Evolutionary conservation across 2,797 vertebrate genomes (phyloP), one percentile per base, ranked within the genome.

Genomic region (Xyrichtys novacula): DNA sequence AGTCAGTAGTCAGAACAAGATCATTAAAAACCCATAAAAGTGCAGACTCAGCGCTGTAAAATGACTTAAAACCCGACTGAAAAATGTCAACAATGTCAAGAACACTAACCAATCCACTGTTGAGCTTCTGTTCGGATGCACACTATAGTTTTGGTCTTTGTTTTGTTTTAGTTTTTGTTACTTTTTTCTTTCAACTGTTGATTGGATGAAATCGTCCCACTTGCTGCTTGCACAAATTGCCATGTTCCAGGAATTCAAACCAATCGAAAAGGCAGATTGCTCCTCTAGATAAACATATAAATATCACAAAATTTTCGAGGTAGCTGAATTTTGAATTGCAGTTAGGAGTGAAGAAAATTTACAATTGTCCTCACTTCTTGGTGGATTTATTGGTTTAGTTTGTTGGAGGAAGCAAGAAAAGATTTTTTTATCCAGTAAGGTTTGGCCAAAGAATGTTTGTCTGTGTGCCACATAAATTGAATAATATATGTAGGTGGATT

Each of bases 401-500:
- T 56, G 5, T 20, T 66, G 3, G 14, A 34, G 54, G 12, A 61
- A 53, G 22, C 20, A 44, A 44, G 48, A 42, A 8, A 19, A 12
- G 2, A 16, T 56, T 46, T 32, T 26, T 6, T 31, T n/a, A 19
- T 26, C 29, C 20, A 65, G 7, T 17, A 12, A 36, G 0, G 3
- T 6, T 42, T 38, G 34, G 32, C 28, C 17, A 39, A 59, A 38
- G 7, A 26, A 34, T 46, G 20, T 68, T 40, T 71, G 52, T 34
- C 15, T 61, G 28, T 25, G 6, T 47, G 56, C 52, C 26, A 5
- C 23, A 17, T 12, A 31, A 23, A 43, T 69, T 14, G 57, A 38
- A 62, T 43, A 12, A 52, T 53, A 39, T 38, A 77, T 58, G 36
- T 10, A 28, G 15, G 61, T n/a, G 28, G 52, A 42, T 66, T 43